Conservation (phyloP, 2,797 vertebrate species). For the Thunnus albacares region DNA sequence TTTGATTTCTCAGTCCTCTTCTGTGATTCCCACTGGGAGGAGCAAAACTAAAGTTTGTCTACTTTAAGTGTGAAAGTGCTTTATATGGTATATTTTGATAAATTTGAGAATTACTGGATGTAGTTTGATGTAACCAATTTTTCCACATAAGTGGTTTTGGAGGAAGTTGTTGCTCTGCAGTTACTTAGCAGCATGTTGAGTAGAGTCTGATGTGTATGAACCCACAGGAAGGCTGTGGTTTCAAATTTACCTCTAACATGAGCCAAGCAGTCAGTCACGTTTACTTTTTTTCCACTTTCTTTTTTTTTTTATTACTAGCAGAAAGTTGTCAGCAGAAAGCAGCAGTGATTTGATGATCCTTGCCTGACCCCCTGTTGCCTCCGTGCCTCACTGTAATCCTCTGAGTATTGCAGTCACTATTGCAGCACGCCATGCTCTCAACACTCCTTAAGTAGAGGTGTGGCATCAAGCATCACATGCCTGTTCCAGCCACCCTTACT, state of each 20-base stretch:
- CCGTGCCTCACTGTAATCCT: slow-evolving; percentile 5
- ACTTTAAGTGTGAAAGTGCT: not conserved
- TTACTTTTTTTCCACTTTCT: not conserved
- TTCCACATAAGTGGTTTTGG: not conserved
- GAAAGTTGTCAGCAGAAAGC: not conserved
- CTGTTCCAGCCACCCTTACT: slow-evolving; percentile 5
- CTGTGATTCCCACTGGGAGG: not conserved
- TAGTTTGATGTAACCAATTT: not conserved
- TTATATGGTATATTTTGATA: not conserved
- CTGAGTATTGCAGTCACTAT: slow-evolving; percentile 25
- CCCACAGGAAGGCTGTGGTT: slow-evolving; percentile 28
- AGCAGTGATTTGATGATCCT: slow-evolving; percentile 16
- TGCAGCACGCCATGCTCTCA: slow-evolving; percentile 8
- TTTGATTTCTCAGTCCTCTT: not conserved
- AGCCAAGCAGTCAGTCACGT: not conserved
- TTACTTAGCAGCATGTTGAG: slow-evolving; percentile 2
- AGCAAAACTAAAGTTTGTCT: not conserved
- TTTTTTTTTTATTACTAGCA: not conserved
- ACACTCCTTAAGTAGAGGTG: slow-evolving; percentile 11
- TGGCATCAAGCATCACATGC: slow-evolving; percentile 4
- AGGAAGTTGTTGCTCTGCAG: slow-evolving; percentile 3
- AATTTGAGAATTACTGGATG: not conserved
- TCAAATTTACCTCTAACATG: slow-evolving; percentile 3
- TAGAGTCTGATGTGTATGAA: slow-evolving; percentile 1
- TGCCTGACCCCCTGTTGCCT: not conserved